Percentiles rank a stretch among this genome's conserved stretches.
phyloP scores from a whole-genome alignment of 2,797 vertebrate species.

The Synanceia verrucosa region DNA sequence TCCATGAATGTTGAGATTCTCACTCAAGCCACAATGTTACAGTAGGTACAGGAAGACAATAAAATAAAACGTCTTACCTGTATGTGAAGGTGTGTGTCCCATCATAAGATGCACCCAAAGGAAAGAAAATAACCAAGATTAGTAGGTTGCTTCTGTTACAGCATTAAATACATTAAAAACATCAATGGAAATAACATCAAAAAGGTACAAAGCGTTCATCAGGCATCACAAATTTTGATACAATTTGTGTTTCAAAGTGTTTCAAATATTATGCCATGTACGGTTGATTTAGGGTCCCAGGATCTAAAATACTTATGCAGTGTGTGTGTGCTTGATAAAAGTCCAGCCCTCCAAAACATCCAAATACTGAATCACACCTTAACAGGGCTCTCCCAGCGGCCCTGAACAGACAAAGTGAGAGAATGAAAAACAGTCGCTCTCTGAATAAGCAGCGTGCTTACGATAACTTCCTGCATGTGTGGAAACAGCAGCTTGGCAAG shows the following conservation, averaged over 20 bases:
- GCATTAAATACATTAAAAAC: not conserved
- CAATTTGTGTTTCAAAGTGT: not conserved
- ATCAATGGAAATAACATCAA: not conserved
- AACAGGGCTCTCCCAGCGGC: not conserved
- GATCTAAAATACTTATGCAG: not conserved
- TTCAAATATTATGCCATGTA: not conserved
- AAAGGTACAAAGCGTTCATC: not conserved
- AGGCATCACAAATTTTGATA: not conserved
- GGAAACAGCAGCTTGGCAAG: slow-evolving; percentile 34
- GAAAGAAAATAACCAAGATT: not conserved
- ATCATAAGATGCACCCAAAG: not conserved
- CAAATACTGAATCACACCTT: slow-evolving; percentile 6
- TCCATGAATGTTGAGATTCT: not conserved
- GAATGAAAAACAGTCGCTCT: slow-evolving; percentile 9
- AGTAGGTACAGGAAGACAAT: not conserved
- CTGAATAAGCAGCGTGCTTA: slow-evolving; percentile 36
- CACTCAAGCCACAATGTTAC: not conserved
- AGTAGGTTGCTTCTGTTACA: not conserved
- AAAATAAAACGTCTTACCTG: slow-evolving; percentile 25
- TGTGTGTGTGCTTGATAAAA: not conserved
- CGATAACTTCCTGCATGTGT: slow-evolving; percentile 49
- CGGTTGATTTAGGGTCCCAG: not conserved
- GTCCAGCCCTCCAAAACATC: not conserved
- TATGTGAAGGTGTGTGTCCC: slow-evolving; percentile 2
- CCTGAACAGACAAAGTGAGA: not conserved